Percentiles rank a stretch among this genome's conserved stretches.
These are phyloP conservation scores for Macroramphosus scolopax DNA, from an alignment of 2,797 vertebrate genomes.

Conservation along the genomic window DNA sequence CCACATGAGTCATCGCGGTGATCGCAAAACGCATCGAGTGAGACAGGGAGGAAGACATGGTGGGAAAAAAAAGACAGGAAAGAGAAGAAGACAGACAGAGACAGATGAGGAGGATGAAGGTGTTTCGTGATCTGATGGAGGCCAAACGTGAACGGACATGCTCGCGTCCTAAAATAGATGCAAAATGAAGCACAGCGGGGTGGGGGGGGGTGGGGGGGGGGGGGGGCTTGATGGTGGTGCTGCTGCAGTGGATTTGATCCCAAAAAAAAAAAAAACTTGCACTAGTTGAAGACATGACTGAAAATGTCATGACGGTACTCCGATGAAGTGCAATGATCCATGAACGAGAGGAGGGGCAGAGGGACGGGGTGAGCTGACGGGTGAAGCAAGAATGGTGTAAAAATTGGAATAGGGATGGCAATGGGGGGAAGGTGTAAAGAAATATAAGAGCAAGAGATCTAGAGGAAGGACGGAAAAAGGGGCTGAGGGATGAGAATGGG, in stretches of 20 bases:
- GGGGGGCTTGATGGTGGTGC: not conserved
- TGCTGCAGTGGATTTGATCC: slow-evolving; percentile 24
- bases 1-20: slow-evolving; percentile 64
- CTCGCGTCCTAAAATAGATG: slow-evolving; percentile 41
- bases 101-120: too few relatives aligned
- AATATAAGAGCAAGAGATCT: slow-evolving; percentile 3
- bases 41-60: slow-evolving; percentile 27
- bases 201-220: too few relatives aligned
- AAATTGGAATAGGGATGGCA: slow-evolving; percentile 30
- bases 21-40: slow-evolving; percentile 47
- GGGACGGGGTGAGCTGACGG: slow-evolving; percentile 18
- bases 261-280: slow-evolving; percentile 14
- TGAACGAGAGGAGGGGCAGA: slow-evolving; percentile 34
- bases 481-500: slow-evolving; percentile 2
- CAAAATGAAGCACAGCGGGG: slow-evolving; percentile 20
- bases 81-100: slow-evolving; percentile 24
- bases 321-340: slow-evolving; percentile 62
- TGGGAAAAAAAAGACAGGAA: slow-evolving; percentile 13
- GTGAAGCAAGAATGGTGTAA: slow-evolving; percentile 52
- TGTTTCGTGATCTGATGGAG: slow-evolving; percentile 22
- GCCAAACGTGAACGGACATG: slow-evolving; percentile 29
- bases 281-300: slow-evolving; percentile 46
- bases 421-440: not conserved
- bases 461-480: slow-evolving; percentile 3
- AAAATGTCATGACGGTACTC: slow-evolving; percentile 63